Percentiles rank a stretch among this genome's conserved stretches.
These are phyloP conservation scores for Atherinomorus stipes DNA, from an alignment of 2,113 vertebrate genomes.

Conservation along the genomic window DNA sequence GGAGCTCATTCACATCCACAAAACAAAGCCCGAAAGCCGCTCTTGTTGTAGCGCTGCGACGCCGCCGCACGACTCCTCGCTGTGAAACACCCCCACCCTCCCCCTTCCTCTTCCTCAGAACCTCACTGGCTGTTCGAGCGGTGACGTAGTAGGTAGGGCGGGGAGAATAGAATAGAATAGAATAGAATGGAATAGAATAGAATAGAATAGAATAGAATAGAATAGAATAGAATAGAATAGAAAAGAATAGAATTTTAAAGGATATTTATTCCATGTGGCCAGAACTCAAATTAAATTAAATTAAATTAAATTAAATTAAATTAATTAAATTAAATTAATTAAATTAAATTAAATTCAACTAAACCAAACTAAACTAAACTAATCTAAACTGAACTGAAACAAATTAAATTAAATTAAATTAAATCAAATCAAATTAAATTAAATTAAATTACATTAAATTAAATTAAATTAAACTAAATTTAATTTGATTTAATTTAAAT, in stretches of 20 bases:
- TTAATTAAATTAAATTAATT: too few species aligned
- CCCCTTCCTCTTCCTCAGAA: background rate
- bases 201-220: constrained; percentile 3
- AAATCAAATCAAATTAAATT: too few species aligned
- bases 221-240: constrained; percentile 5
- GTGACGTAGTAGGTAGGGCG: constrained; percentile 72
- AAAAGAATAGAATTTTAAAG: background rate
- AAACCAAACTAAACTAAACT: too few species aligned
- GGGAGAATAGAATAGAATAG: constrained; percentile 13
- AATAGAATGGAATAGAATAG: constrained; percentile 14
- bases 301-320: too few species aligned
- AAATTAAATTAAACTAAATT: too few species aligned
- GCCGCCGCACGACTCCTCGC: constrained; percentile 51
- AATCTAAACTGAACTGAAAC: too few species aligned
- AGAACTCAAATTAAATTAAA: too few species aligned
- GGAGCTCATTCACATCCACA: constrained; percentile 76
- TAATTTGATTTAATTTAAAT: too few species aligned
- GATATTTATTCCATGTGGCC: background rate
- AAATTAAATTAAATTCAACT: too few species aligned
- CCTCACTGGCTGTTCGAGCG: constrained; percentile 57
- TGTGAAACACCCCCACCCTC: constrained; percentile 17
- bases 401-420: too few species aligned
- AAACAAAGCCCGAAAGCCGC: constrained; percentile 78
- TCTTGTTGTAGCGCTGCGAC: constrained; percentile 64
- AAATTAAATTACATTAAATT: too few species aligned